Evolutionary conservation across 2,113 vertebrate species (phyloP).

Genomic region (Tichodroma muraria): DNA sequence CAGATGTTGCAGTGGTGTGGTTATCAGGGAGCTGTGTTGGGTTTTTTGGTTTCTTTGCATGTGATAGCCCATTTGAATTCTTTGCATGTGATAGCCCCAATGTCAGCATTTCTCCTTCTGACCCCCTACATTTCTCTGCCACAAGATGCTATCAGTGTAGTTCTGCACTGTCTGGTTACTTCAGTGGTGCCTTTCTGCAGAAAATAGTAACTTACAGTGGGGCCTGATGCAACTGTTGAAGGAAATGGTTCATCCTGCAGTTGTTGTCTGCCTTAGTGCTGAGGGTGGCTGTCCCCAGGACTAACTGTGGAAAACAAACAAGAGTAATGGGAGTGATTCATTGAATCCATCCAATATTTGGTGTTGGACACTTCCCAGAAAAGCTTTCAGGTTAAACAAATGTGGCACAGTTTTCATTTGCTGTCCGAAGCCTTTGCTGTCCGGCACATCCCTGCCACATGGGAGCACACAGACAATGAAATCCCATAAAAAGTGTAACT

Average conservation of each 20-base stretch:
- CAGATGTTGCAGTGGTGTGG: background rate
- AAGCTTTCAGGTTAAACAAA: slow-evolving; percentile 48
- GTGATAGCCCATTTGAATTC: background rate
- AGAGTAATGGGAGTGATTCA: background rate
- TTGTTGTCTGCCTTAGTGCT: background rate
- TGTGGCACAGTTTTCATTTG: background rate
- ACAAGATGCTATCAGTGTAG: background rate
- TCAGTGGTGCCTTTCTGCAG: background rate
- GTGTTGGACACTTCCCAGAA: slow-evolving; percentile 16
- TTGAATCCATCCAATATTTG: background rate
- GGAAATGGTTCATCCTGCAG: background rate
- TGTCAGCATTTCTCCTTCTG: background rate
- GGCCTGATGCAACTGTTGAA: background rate
- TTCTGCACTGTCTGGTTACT: background rate
- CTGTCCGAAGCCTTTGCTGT: background rate
- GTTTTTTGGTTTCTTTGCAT: background rate
- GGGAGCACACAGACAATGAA: background rate
- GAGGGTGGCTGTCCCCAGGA: background rate
- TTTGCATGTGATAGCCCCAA: background rate
- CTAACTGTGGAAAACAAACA: background rate
- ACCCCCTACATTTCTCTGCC: background rate
- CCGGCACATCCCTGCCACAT: background rate
- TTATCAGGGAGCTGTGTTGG: background rate
- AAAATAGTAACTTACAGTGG: background rate
- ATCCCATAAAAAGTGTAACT: background rate